A percentile compares a stretch with the other conserved stretches of the same genome.
phyloP scores from a whole-genome alignment of 2,888 invertebrate species.

The Mesodorylaimus sp. region DNA sequence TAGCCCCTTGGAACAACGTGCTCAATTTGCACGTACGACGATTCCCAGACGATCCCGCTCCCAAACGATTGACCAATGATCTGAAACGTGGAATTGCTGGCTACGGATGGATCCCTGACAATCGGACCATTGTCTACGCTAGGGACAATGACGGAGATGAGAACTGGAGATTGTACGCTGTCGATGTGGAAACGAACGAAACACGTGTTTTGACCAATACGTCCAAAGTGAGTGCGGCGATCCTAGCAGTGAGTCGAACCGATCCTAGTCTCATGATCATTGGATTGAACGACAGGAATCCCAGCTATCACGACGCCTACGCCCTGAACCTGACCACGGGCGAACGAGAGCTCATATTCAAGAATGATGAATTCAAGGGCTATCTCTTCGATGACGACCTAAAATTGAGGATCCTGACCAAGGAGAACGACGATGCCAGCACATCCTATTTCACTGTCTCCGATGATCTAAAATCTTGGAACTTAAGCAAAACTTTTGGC shows the following conservation, averaged over 20 bases:
- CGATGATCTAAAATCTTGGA: too few species aligned
- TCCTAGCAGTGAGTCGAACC: neutral
- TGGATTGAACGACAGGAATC: neutral
- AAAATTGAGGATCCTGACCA: neutral
- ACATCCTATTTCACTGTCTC: neutral
- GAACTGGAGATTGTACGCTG: neutral
- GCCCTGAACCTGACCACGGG: neutral
- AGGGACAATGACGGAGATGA: neutral
- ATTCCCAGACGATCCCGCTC: neutral
- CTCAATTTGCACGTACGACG: constrained; percentile 3
- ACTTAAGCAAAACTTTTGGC: too few species aligned
- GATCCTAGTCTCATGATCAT: neutral
- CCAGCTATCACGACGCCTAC: constrained; percentile 1
- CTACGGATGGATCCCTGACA: neutral
- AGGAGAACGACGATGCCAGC: neutral
- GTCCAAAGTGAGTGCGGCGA: neutral
- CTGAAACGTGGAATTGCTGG: neutral
- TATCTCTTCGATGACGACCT: neutral
- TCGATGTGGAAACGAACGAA: neutral
- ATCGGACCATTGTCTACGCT: constrained; percentile 2
- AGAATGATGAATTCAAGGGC: neutral
- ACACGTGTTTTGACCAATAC: neutral
- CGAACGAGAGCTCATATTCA: neutral
- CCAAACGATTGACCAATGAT: neutral
- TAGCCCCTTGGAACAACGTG: constrained; percentile 3